Percentiles rank a stretch among this genome's conserved stretches.
Evolutionary conservation across 37 sponge, comb jelly and placozoan genomes (phyloP).

Genomic region (Petrosia ficiformis): DNA sequence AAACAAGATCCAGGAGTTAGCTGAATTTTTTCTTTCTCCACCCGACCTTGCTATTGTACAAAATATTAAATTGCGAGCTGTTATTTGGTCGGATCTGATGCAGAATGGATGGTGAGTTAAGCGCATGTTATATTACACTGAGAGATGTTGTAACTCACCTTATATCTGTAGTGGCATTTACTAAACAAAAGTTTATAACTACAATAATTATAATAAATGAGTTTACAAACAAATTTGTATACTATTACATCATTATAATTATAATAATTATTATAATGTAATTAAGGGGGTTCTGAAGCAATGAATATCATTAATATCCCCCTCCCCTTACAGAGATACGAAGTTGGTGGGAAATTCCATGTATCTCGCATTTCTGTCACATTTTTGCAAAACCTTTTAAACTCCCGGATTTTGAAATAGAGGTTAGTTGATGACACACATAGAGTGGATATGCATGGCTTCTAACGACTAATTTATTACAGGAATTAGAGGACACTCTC

Average conservation of each 20-base stretch:
- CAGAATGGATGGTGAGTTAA: too few relatives aligned
- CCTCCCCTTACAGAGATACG: constrained; percentile 49
- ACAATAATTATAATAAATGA: neutral
- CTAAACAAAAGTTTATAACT: too few relatives aligned
- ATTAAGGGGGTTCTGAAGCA: too few relatives aligned
- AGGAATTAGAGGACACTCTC: constrained; percentile 76
- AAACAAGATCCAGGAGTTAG: too few relatives aligned
- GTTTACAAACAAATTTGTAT: constrained; percentile 6
- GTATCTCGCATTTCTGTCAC: constrained; percentile 77
- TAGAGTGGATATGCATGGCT: neutral
- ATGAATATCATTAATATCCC: neutral
- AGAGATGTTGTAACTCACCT: too few relatives aligned
- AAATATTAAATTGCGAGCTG: too few relatives aligned
- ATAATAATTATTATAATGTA: neutral
- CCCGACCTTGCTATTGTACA: too few relatives aligned
- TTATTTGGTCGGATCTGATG: too few relatives aligned
- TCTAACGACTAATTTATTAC: neutral
- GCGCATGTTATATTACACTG: too few relatives aligned
- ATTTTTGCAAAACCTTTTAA: constrained; percentile 74
- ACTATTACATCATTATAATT: constrained; percentile 1
- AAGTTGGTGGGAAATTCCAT: constrained; percentile 91
- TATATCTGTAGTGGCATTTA: too few relatives aligned
- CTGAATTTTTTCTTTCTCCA: too few relatives aligned
- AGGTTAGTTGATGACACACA: constrained; percentile 39
- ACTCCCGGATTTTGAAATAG: constrained; percentile 75